Conservation (phyloP, 2,797 vertebrate genomes). For the Brotula barbata region DNA sequence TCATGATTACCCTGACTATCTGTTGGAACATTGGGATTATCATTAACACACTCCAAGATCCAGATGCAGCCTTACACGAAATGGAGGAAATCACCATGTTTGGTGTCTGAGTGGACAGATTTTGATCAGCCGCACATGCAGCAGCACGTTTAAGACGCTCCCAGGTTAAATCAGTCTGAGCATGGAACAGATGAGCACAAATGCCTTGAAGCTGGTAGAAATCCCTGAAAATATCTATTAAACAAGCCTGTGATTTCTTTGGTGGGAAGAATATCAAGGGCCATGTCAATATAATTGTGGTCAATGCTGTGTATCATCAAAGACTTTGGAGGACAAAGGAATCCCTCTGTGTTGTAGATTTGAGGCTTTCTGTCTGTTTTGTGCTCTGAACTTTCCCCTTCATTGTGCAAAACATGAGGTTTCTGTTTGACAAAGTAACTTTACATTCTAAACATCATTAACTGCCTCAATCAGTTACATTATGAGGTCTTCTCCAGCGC, state of each 20-base stretch:
- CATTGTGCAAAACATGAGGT: too few relatives aligned
- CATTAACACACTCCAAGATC: background rate
- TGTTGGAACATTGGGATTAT: background rate
- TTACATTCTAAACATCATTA: too few relatives aligned
- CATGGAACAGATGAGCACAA: background rate
- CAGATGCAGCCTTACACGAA: background rate
- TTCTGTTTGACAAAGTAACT: too few relatives aligned
- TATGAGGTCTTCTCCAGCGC: too few relatives aligned
- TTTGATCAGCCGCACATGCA: slow-evolving; percentile 15
- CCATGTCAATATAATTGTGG: background rate
- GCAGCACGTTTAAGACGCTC: slow-evolving; percentile 4
- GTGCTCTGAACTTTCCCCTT: too few relatives aligned
- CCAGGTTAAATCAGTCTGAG: background rate
- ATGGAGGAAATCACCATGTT: background rate
- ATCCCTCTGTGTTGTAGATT: too few relatives aligned
- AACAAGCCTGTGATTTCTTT: background rate
- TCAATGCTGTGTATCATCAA: background rate
- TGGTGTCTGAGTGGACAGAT: background rate
- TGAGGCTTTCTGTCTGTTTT: too few relatives aligned
- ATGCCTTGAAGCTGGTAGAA: slow-evolving; percentile 8
- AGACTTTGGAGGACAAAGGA: background rate
- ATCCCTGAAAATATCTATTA: slow-evolving; percentile 23
- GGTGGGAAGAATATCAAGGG: slow-evolving; percentile 1
- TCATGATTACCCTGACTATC: background rate
- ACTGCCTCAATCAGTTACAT: too few relatives aligned